Evolutionary conservation across 2,113 vertebrate genomes (phyloP), one percentile per base, ranked within the genome.

Genomic region (Phyllopteryx taeniolatus): DNA sequence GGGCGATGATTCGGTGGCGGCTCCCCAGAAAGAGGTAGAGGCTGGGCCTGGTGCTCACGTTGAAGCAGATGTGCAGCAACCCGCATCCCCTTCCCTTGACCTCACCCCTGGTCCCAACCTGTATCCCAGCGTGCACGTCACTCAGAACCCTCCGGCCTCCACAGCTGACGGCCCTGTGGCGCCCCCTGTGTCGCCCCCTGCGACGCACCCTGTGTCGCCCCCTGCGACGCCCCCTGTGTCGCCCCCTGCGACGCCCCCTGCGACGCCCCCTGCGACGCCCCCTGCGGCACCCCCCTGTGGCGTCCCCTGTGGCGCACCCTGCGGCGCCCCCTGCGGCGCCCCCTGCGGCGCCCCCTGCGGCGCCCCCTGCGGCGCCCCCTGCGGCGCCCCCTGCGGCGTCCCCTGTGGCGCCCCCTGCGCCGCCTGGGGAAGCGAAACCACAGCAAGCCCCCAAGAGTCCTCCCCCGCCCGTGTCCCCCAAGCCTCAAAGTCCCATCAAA

Each of bases 51-150:
- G 0, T 84, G 70, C 73, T 75, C 51, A 6, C 66, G 47, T 68
- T 67, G 17, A 87, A 83, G 14, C 76, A 47, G 69, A 80, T 39
- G 31, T 61, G 14, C 59, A 31, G 8, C 73, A 67, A 39, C 72
- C 73, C 65, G 81, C 71, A 2, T 75, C 76, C 0, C 70, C 75
- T 8, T 86, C 79, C 61, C 86, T 89, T 22, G 86, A 81, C 68
- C 35, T 70, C 68, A 87, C 86, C 78, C 82, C 87, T 19, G 72
- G 69, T 67, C 88, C 86, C 67, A 91, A 86, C 79, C 89, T 91
- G 22, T 86, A 86, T 76, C 89, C 89, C 14, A 88, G 63, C 35
- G 77, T 89, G 5, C 84, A 83, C 22, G 77, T 88, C 31, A 83
- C 81, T 65, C 83, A 68, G 73, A 87, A 79, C 47, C 80, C 85